Base-by-base conservation (phyloP, 1,140 invertebrate species). In the Teleogryllus occipitalis region DNA sequence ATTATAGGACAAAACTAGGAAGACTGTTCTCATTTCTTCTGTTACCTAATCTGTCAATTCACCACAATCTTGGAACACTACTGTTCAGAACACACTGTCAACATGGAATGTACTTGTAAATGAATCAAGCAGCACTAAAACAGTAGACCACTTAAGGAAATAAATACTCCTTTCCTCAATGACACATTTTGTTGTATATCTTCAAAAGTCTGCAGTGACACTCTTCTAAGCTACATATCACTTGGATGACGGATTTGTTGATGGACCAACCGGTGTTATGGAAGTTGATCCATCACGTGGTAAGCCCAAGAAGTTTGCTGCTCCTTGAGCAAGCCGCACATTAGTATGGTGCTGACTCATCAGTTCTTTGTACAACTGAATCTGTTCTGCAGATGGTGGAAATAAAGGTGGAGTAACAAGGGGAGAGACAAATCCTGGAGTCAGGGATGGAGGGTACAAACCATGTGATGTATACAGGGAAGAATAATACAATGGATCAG, bases 221-320 rank as follows among this genome's bases (percentile, higher is more conserved):
- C 27, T 39, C 27, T 39, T 39, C 27, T 39, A 39, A 39, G 27
- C 27, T 39, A 12, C 14, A 7, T 74, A 22, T 80, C 76, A 77
- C 79, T 80, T 80, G 47, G 79, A 21, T 39, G 79, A 47, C 18
- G 79, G 79, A n/a, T 27, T 49, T 18, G 79, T 47, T 8, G 79
- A 47, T 21, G 27, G 79, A 54, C 65, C 78, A 8, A 81, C 80
- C 18, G 80, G 80, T 12, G 80, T 81, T 46, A 81, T 81, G 21
- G 80, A 81, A n/a, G 78, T 79, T 18, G 80, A 81, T 12, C 80
- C 80, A 76, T 81, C 80, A 21, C 77, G 39, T 49, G 77, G 80
- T 7, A 81, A 47, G 39, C 80, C 80, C n/a, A 81, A 73, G 65
- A 81, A 78, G 72, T 54, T 80, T 27, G 49, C 39, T 8, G 46